Conservation (phyloP, 2,113 vertebrate genomes). For the Gorsachius goisagi region DNA sequence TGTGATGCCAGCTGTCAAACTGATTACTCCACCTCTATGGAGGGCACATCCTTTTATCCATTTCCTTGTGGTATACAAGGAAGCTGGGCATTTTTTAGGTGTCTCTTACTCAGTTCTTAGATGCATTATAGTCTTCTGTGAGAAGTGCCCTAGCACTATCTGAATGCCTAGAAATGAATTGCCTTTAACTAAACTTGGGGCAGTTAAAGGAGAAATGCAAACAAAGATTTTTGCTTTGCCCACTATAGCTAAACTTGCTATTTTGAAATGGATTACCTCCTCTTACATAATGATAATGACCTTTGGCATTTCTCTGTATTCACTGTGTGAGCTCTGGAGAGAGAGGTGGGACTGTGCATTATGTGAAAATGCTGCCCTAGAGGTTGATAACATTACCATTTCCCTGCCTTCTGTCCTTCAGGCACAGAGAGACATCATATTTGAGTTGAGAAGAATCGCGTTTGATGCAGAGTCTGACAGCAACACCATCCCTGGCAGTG, state of each 20-base stretch:
- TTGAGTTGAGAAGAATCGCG: conserved; percentile 93
- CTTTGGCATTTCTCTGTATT: not conserved
- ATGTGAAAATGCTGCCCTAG: not conserved
- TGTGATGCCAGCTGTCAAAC: not conserved
- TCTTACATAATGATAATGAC: not conserved
- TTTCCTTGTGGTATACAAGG: not conserved
- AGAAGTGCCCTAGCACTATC: not conserved
- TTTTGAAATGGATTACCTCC: not conserved
- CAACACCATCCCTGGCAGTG: conserved; percentile 70
- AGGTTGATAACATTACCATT: not conserved
- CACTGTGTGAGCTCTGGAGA: not conserved
- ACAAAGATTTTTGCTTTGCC: not conserved
- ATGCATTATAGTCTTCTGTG: not conserved
- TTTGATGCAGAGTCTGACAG: conserved; percentile 94
- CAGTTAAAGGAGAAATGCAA: not conserved
- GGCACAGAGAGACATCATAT: conserved; percentile 95
- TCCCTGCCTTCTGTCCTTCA: conserved; percentile 52
- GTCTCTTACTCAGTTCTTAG: not conserved
- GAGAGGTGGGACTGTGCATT: not conserved
- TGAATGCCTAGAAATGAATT: not conserved
- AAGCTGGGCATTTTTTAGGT: not conserved
- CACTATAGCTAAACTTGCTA: not conserved
- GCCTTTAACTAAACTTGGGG: not conserved
- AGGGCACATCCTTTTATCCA: not conserved
- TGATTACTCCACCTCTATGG: not conserved